Conservation (phyloP, 2,888 invertebrate genomes). For the Hemistola chrysoprasaria region DNA sequence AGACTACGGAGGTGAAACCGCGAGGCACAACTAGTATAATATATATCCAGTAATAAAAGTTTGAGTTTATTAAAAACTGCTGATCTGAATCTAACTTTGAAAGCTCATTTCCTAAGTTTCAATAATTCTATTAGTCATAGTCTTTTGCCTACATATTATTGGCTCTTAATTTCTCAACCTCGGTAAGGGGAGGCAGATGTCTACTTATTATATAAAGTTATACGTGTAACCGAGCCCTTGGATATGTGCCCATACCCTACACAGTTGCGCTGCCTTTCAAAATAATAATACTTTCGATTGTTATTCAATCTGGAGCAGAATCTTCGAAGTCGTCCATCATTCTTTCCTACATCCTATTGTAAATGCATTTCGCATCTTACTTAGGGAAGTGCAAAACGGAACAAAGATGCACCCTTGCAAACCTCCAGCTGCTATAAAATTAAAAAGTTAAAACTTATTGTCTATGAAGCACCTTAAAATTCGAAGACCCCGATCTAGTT, state of each 20-base stretch:
- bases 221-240: slow-evolving; percentile 47
- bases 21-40: too few relatives aligned
- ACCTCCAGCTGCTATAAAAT: slow-evolving; percentile 6
- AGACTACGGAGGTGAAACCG: too few relatives aligned
- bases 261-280: slow-evolving; percentile 51
- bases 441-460: slow-evolving; percentile 4
- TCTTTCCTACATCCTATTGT: slow-evolving; percentile 42
- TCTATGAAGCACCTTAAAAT: slow-evolving; percentile 9
- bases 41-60: too few relatives aligned
- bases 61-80: too few relatives aligned
- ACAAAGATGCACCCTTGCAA: slow-evolving; percentile 47
- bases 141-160: too few relatives aligned
- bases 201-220: slow-evolving; percentile 41
- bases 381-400: slow-evolving; percentile 68
- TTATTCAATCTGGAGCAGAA: slow-evolving; percentile 69
- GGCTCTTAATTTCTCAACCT: slow-evolving; percentile 3
- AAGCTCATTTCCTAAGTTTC: too few relatives aligned
- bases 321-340: slow-evolving; percentile 16
- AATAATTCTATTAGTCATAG: too few relatives aligned
- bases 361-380: slow-evolving; percentile 27
- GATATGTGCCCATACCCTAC: too few relatives aligned
- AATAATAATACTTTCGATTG: slow-evolving; percentile 66
- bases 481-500: slow-evolving; percentile 54
- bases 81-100: too few relatives aligned
- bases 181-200: slow-evolving; percentile 48